These are phyloP conservation scores for Peromyscus californicus DNA, from an alignment of 2,113 vertebrate species.

Conservation along the genomic window DNA sequence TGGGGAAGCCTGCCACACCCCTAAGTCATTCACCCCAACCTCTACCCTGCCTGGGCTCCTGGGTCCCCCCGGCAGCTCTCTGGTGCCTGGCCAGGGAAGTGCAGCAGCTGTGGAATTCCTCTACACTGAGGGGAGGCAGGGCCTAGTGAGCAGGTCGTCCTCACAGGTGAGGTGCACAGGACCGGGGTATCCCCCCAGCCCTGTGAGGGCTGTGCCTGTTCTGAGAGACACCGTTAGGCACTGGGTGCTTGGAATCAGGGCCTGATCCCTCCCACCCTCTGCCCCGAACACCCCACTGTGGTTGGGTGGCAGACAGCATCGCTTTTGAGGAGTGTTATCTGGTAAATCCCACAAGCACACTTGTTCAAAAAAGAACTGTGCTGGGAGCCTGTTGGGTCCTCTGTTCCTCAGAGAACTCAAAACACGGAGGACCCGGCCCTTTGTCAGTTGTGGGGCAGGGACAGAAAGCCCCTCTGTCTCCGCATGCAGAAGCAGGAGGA, in stretches of 20 bases:
- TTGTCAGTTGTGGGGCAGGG: background rate
- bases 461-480: background rate
- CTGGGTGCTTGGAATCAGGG: rapidly evolving
- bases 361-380: background rate
- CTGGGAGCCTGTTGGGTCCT: background rate
- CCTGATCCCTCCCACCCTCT: background rate
- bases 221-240: background rate
- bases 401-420: background rate
- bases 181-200: no score
- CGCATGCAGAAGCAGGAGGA: background rate
- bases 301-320: background rate
- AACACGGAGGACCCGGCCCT: background rate
- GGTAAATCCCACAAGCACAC: no score
- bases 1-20: background rate
- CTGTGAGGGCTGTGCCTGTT: background rate
- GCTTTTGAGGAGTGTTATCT: background rate
- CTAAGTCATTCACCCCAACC: no score
- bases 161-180: background rate
- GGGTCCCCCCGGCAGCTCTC: background rate
- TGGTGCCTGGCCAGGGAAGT: background rate
- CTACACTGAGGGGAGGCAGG: no score
- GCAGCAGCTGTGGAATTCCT: background rate
- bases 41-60: background rate
- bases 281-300: no score
- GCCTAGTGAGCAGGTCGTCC: no score